Conservation (phyloP, 1,140 invertebrate genomes). For the Tenebrio molitor region DNA sequence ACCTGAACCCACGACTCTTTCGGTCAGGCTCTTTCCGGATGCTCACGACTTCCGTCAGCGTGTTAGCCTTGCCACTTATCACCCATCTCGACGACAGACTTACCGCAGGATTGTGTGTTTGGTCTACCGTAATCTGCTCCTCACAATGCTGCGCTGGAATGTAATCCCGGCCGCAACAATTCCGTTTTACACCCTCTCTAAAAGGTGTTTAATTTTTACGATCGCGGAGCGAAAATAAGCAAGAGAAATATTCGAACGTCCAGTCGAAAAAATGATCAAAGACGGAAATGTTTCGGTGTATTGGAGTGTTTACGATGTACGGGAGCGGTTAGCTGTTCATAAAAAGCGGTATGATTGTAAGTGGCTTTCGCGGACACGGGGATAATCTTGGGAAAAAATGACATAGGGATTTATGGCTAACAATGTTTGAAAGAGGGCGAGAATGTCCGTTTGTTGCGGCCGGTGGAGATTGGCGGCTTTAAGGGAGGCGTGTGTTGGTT, state of each 20-base stretch:
- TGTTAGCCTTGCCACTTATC: conserved; percentile 47
- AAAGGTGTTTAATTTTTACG: too few species aligned
- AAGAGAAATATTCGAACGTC: too few species aligned
- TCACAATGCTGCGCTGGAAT: conserved; percentile 2
- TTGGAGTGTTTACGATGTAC: conserved; percentile 13
- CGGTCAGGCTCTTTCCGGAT: conserved; percentile 40
- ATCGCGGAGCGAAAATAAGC: too few species aligned
- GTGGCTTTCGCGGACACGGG: conserved; percentile 63
- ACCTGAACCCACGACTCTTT: conserved; percentile 53
- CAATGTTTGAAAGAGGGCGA: conserved; percentile 62
- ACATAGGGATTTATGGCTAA: conserved; percentile 65
- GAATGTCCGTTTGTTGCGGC: conserved; percentile 54
- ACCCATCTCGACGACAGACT: conserved; percentile 23
- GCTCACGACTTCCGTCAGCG: conserved; percentile 38
- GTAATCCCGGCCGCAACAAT: conserved; percentile 22
- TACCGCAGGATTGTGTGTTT: conserved; percentile 48
- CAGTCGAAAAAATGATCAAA: too few species aligned
- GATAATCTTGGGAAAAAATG: conserved; percentile 64
- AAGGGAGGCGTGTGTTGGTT: conserved; percentile 50
- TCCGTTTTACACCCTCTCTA: neutral
- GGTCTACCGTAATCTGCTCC: conserved; percentile 30
- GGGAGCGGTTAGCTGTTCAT: conserved; percentile 56
- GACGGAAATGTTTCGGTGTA: too few species aligned
- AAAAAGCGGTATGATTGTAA: conserved; percentile 65
- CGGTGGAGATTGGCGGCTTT: conserved; percentile 61